These are phyloP conservation scores for Neodontobutis hainanensis DNA, from an alignment of 2,113 vertebrate species.

Conservation along the genomic window DNA sequence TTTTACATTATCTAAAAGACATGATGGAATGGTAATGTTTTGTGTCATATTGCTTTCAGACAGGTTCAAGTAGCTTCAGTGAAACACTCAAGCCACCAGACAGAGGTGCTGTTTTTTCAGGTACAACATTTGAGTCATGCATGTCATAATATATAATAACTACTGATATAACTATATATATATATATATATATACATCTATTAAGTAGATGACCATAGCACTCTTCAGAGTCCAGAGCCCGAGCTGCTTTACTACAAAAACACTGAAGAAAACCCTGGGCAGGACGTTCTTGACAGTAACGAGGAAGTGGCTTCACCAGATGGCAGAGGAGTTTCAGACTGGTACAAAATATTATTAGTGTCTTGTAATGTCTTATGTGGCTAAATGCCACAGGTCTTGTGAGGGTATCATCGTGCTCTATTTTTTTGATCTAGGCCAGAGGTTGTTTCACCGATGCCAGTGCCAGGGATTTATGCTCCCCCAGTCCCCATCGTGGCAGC, in stretches of 20 bases:
- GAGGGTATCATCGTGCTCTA: conserved; percentile 14
- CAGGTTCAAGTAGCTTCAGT: conserved; percentile 16
- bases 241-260: conserved; percentile 45
- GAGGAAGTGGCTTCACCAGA: conserved; percentile 6
- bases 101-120: too few relatives aligned
- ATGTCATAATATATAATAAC: too few relatives aligned
- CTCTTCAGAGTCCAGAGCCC: conserved; percentile 42
- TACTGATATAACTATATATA: too few relatives aligned
- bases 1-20: too few relatives aligned
- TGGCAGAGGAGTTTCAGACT: conserved; percentile 7
- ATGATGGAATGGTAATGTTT: too few relatives aligned
- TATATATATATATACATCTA: background rate
- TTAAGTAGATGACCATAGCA: conserved; percentile 15
- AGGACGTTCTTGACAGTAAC: conserved; percentile 2
- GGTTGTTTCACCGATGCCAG: conserved; percentile 19
- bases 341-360: conserved; percentile 15
- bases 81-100: conserved; percentile 24
- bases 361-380: background rate
- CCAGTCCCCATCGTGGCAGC: background rate
- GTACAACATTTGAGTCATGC: too few relatives aligned
- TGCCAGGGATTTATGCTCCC: conserved; percentile 7
- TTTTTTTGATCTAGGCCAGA: conserved; percentile 32
- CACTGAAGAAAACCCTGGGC: conserved; percentile 1
- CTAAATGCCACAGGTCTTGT: background rate
- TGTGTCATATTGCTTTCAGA: conserved; percentile 49